Evolutionary conservation across 2,797 vertebrate genomes (phyloP), one percentile per base, ranked within the genome.

Genomic region (Crenuchus spilurus): DNA sequence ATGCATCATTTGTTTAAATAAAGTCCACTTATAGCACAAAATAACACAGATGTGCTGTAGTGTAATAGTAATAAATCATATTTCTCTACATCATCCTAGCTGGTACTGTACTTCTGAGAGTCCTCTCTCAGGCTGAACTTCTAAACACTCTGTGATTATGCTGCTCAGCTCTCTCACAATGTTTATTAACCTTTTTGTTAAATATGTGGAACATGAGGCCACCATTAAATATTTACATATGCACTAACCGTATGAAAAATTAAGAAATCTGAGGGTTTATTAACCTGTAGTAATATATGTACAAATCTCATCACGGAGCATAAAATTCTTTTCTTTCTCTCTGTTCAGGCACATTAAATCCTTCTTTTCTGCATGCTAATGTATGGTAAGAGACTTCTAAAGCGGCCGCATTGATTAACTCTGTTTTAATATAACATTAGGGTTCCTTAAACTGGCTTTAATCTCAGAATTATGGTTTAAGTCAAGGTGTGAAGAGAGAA

Each of bases 351-450:
- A 89, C 88, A 92, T 90, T 90, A 87, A 89, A 87, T 87, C 84
- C 80, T 88, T 91, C 83, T 83, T 86, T 80, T 78, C 81, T 48
- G 88, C 87, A 91, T 92, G 83, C 79, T 92, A 91, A 92, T 91
- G 75, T 88, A 90, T 89, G 88, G 68, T 89, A 90, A 92, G 84
- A 85, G 87, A 88, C 84, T 80, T 83, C 70, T 76, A 55, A 78
- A 80, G 79, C 86, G 54, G 51, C 20, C 78, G 89, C 83, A 87
- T 87, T 89, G 88, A 92, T 92, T 92, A 91, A 88, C 79, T 88
- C 82, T 6, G 65, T 89, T 91, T 92, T 91, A 92, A 92, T 92
- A 91, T 91, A 92, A 91, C 91, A 92, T 92, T 92, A 93, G 90
- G 87, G 88, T 90, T 92, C 86, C 86, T 85, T 90, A 91, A 92